Percentiles rank a stretch among this genome's conserved stretches.
Conservation (phyloP, 2,113 vertebrate species). For the Chrysemys picta region DNA sequence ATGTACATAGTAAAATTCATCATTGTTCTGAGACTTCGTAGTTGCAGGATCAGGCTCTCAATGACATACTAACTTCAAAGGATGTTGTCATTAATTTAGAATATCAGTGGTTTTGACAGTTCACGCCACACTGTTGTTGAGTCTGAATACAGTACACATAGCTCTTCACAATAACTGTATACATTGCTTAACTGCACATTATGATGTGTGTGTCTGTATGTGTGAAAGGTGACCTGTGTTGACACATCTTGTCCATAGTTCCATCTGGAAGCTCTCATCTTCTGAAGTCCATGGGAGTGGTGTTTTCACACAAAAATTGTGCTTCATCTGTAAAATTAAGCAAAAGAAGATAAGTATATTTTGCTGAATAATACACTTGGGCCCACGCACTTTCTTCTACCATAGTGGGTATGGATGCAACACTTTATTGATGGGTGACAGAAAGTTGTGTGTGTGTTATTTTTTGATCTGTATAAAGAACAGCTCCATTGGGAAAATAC, state of each 20-base stretch:
- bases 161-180: not conserved
- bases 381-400: not conserved
- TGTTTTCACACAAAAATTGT: not conserved
- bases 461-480: not conserved
- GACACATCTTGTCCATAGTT: not conserved
- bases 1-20: not conserved
- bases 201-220: not conserved
- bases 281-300: not conserved
- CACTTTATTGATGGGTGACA: not conserved
- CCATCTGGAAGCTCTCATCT: not conserved
- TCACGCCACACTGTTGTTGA: fast-evolving
- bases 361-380: not conserved
- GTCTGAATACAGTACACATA: not conserved
- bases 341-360: not conserved
- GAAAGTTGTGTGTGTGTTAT: not conserved
- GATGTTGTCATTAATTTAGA: not conserved
- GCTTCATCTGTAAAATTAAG: not conserved
- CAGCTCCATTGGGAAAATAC: not conserved
- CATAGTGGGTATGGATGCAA: not conserved
- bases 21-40: not conserved
- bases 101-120: not conserved
- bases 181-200: not conserved
- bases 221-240: not conserved
- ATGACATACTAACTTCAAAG: not conserved
- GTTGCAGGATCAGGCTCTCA: not conserved